These are phyloP conservation scores for Sardinella longiceps DNA, from an alignment of 2,797 vertebrate genomes.

Conservation along the genomic window DNA sequence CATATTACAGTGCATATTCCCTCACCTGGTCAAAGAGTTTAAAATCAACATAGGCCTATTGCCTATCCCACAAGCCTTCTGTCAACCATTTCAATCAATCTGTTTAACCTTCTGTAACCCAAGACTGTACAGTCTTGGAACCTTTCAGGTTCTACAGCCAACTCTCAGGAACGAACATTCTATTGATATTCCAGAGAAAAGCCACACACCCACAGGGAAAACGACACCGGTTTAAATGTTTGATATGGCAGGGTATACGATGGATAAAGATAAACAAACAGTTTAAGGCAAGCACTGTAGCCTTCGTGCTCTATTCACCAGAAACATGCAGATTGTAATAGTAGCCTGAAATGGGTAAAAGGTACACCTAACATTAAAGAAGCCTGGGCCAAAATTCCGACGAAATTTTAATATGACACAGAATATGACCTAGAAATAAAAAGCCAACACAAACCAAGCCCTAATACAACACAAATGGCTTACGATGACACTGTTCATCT, in stretches of 20 bases:
- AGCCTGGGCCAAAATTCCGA: too few species aligned
- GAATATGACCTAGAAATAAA: not conserved
- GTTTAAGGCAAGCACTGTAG: not conserved
- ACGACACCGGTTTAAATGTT: too few species aligned
- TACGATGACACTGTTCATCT: too few species aligned
- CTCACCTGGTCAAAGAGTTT: not conserved
- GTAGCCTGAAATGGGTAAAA: too few species aligned
- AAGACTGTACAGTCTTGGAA: not conserved
- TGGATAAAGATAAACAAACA: too few species aligned
- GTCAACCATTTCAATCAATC: not conserved
- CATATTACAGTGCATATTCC: not conserved
- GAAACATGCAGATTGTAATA: not conserved
- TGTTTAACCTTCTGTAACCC: constrained; percentile 1
- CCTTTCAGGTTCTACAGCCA: not conserved
- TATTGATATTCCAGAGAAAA: not conserved
- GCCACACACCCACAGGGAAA: too few species aligned
- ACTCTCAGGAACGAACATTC: not conserved
- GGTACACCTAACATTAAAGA: too few species aligned
- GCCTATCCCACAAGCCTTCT: not conserved
- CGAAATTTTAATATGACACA: too few species aligned
- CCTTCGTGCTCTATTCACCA: not conserved
- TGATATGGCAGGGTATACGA: too few species aligned
- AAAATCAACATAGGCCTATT: not conserved
- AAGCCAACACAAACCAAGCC: not conserved
- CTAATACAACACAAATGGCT: too few species aligned